Percentiles rank a stretch among this genome's conserved stretches.
Evolutionary conservation across 1,140 invertebrate genomes (phyloP).

Genomic region (Fopius arisanus): DNA sequence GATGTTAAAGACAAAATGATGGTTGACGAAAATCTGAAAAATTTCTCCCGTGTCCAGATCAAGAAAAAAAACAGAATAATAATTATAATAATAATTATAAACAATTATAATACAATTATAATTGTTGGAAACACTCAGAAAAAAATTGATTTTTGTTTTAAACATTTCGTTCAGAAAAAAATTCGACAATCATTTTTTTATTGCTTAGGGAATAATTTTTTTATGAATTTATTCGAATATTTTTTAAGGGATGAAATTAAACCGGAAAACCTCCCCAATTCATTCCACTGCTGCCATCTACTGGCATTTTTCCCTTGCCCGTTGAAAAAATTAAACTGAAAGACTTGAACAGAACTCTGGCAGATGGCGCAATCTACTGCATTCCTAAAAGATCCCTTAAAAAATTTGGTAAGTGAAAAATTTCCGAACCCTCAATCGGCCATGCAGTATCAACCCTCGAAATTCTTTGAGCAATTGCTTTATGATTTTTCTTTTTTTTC

Average conservation of each 20-base stretch:
- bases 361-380: conserved; percentile 47
- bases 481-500: background rate
- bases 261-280: background rate
- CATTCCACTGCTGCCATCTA: conserved; percentile 44
- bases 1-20: too few species aligned
- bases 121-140: conserved; percentile 1
- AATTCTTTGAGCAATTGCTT: background rate
- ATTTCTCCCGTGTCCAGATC: too few species aligned
- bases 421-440: conserved; percentile 24
- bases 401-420: conserved; percentile 10
- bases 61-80: conserved; percentile 19
- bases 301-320: conserved; percentile 41
- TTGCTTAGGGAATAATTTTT: background rate
- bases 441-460: conserved; percentile 22
- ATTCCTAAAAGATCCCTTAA: background rate
- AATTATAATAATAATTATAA: too few species aligned
- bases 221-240: background rate
- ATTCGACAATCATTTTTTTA: background rate
- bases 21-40: conserved; percentile 33
- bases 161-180: background rate
- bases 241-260: background rate
- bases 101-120: too few species aligned
- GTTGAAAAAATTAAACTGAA: background rate
- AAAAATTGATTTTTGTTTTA: conserved; percentile 11
- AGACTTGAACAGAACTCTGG: conserved; percentile 37